Percentiles rank a stretch among this genome's conserved stretches.
Conservation (phyloP, 1,140 invertebrate genomes). For the Apis laboriosa region DNA sequence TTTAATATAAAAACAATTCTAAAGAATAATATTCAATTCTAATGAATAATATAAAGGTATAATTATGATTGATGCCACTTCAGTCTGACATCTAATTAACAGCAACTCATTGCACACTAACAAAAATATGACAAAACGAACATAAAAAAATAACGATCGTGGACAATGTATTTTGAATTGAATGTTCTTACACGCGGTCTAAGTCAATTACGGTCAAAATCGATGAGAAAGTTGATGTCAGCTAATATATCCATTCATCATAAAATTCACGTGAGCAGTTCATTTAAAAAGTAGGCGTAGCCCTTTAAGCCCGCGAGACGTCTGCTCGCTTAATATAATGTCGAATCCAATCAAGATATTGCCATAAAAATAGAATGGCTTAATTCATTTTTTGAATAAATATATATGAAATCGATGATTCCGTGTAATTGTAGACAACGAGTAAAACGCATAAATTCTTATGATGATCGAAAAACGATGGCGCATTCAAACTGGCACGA, state of each 20-base stretch:
- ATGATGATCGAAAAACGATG: conserved; percentile 66
- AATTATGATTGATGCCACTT: neutral
- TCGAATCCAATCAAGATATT: conserved; percentile 13
- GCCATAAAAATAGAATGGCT: neutral
- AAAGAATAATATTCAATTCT: neutral
- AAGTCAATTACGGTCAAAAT: conserved; percentile 9
- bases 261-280: conserved; percentile 76
- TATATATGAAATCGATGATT: neutral
- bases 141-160: neutral
- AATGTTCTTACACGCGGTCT: neutral
- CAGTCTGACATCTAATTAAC: conserved; percentile 18
- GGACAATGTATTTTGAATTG: neutral
- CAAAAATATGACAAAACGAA: neutral
- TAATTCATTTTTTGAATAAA: neutral
- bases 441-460: conserved; percentile 14
- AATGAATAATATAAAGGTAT: neutral
- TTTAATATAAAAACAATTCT: neutral
- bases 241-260: conserved; percentile 46
- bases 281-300: conserved; percentile 78
- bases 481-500: conserved; percentile 68
- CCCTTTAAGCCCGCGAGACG: conserved; percentile 61
- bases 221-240: conserved; percentile 16
- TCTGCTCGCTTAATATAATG: conserved; percentile 48
- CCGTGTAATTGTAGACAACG: neutral
- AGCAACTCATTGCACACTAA: neutral